Conservation (phyloP, 2,113 vertebrate species). For the Hydropotes inermis region DNA sequence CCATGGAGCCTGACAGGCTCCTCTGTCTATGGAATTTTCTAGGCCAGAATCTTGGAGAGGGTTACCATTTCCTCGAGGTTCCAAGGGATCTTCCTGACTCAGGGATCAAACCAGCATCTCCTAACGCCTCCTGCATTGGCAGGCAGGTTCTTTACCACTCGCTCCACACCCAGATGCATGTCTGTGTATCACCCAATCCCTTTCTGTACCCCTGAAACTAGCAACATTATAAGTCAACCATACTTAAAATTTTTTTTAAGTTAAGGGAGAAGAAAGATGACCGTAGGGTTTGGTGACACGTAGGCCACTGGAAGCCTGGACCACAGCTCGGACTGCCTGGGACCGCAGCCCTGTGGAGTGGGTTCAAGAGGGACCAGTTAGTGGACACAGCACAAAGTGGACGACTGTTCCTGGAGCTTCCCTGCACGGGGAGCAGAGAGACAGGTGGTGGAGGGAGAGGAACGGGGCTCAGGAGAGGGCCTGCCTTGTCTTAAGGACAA, state of each 20-base stretch:
- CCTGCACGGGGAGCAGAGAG: background rate
- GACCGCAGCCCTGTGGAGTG: background rate
- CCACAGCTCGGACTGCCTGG: accelerated
- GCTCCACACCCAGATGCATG: background rate
- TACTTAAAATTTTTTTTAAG: background rate
- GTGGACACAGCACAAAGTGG: accelerated
- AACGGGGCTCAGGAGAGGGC: background rate
- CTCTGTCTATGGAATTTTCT: background rate
- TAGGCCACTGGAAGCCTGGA: background rate
- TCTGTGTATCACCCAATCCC: background rate
- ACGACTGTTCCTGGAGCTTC: background rate
- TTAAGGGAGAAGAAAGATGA: background rate
- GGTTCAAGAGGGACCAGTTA: accelerated
- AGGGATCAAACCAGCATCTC: background rate
- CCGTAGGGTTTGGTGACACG: accelerated
- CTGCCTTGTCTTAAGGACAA: background rate
- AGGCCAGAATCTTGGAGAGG: background rate
- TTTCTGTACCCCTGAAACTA: background rate
- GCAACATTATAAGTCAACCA: background rate
- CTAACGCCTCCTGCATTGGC: background rate
- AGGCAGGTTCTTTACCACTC: background rate
- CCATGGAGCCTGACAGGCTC: background rate
- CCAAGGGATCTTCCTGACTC: background rate
- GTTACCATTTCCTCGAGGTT: background rate
- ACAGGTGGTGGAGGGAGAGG: background rate